A percentile compares a stretch with the other conserved stretches of the same genome.
Conservation (phyloP, 2,797 vertebrate genomes). For the Macropodus opercularis region DNA sequence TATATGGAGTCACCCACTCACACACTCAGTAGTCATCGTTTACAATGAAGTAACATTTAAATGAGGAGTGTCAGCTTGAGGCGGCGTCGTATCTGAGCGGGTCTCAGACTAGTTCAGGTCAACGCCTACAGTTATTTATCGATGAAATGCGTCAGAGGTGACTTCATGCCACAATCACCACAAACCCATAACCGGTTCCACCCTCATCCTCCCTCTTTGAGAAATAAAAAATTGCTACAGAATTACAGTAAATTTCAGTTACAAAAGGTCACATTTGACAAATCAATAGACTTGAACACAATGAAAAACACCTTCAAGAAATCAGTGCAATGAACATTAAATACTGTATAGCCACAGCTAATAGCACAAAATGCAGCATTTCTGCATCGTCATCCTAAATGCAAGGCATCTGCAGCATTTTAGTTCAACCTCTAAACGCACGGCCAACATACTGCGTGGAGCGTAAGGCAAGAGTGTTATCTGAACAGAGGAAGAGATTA, state of each 20-base stretch:
- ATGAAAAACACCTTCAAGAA: conserved; percentile 44
- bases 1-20: conserved; percentile 34
- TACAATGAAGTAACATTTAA: conserved; percentile 11
- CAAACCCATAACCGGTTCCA: conserved; percentile 28
- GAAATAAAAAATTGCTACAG: conserved; percentile 10
- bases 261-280: conserved; percentile 31
- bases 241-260: conserved; percentile 14
- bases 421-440: conserved; percentile 27
- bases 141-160: conserved; percentile 22
- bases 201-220: conserved; percentile 23
- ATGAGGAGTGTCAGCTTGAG: conserved; percentile 22
- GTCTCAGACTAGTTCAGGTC: conserved; percentile 44
- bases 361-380: conserved; percentile 33
- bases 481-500: not conserved
- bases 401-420: conserved; percentile 31
- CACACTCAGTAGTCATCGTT: conserved; percentile 51
- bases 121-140: conserved; percentile 17
- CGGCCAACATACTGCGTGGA: conserved; percentile 6
- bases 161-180: conserved; percentile 46
- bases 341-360: conserved; percentile 42
- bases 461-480: conserved; percentile 3
- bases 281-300: conserved; percentile 35
- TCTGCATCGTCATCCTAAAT: conserved; percentile 16
- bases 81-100: conserved; percentile 37
- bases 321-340: conserved; percentile 76